Percentiles rank a stretch among this genome's conserved stretches.
Conservation (phyloP, 2,797 vertebrate genomes). For the Bradypodion ventrale region DNA sequence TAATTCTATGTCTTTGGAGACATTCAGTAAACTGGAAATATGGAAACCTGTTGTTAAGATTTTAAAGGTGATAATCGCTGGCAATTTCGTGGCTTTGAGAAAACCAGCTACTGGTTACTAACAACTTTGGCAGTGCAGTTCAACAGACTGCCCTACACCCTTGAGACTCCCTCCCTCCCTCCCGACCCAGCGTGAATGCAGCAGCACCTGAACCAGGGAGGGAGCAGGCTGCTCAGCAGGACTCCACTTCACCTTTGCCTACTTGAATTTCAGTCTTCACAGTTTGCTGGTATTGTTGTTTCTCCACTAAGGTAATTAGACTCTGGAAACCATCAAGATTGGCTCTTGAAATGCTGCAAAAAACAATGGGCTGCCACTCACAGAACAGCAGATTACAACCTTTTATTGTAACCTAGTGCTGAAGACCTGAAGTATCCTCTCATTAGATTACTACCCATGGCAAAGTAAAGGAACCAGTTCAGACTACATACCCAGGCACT, state of each 20-base stretch:
- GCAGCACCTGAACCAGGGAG: neutral
- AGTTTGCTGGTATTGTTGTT: neutral
- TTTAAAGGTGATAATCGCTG: too few relatives aligned
- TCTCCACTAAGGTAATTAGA: neutral
- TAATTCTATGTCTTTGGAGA: too few relatives aligned
- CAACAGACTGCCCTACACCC: neutral
- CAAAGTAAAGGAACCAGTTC: neutral
- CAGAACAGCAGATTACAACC: constrained; percentile 7
- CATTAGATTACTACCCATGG: rapidly evolving
- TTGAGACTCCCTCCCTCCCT: too few relatives aligned
- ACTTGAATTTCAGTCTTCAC: neutral
- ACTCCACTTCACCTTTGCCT: rapidly evolving
- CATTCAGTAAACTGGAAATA: too few relatives aligned
- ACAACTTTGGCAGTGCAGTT: neutral
- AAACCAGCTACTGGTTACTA: neutral
- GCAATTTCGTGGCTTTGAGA: too few relatives aligned
- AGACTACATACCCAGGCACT: neutral
- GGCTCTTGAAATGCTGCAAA: neutral
- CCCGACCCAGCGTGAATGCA: neutral
- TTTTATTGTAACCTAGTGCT: neutral
- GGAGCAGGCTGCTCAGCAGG: too few relatives aligned
- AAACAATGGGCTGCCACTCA: neutral
- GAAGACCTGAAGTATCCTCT: neutral
- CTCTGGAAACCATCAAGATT: rapidly evolving
- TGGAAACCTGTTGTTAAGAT: too few relatives aligned